Percentiles rank a stretch among this genome's conserved stretches.
Evolutionary conservation across 2,888 invertebrate genomes (phyloP).

Genomic region (Hypercompe scribonia): DNA sequence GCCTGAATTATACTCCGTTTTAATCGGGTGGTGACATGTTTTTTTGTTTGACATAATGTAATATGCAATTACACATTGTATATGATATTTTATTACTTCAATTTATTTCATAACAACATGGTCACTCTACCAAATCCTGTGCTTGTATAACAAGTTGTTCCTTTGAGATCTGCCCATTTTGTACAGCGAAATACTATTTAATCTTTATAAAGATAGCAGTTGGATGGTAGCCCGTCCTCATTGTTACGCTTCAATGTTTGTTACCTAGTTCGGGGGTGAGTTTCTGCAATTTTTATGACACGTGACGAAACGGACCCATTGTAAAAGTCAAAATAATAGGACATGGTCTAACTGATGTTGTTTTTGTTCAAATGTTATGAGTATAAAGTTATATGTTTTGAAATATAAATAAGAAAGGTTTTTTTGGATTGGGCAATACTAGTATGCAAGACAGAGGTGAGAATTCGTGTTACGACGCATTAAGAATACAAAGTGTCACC

Average conservation of each 20-base stretch:
- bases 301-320: conserved; percentile 46
- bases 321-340: conserved; percentile 42
- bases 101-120: conserved; percentile 1
- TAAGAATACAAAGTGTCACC: too few relatives aligned
- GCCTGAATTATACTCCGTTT: too few relatives aligned
- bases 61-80: background rate
- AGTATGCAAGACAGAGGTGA: too few relatives aligned
- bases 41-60: too few relatives aligned
- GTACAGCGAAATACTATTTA: conserved; percentile 72
- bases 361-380: background rate
- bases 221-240: conserved; percentile 44
- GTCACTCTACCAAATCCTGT: conserved; percentile 63
- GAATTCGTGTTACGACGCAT: too few relatives aligned
- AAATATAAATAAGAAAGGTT: background rate
- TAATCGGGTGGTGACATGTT: too few relatives aligned
- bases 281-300: conserved; percentile 46
- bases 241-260: conserved; percentile 66
- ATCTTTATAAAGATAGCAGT: conserved; percentile 69
- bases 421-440: too few relatives aligned
- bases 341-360: conserved; percentile 18
- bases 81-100: background rate
- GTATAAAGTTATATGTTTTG: background rate
- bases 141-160: conserved; percentile 68
- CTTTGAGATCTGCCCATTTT: conserved; percentile 70
- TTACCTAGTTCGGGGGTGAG: conserved; percentile 57